Percentiles rank a stretch among this genome's conserved stretches.
Conservation (phyloP, 2,113 vertebrate species). For the Scomber scombrus region DNA sequence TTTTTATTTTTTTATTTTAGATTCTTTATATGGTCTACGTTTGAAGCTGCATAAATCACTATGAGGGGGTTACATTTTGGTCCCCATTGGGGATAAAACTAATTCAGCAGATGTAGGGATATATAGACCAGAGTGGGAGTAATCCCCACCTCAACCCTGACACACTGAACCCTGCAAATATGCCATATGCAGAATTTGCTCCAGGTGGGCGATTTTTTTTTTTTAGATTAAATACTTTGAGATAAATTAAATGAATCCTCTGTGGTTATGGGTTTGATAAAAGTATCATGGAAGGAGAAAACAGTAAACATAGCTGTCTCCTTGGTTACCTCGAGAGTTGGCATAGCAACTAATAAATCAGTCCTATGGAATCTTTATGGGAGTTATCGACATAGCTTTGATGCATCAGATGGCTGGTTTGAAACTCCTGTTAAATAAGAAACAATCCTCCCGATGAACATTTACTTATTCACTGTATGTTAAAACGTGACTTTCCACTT, state of each 20-base stretch:
- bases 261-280: neutral
- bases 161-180: too few relatives aligned
- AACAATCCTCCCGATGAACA: neutral
- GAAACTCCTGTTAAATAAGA: neutral
- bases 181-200: too few relatives aligned
- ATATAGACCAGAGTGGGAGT: too few relatives aligned
- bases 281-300: neutral
- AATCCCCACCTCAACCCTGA: too few relatives aligned
- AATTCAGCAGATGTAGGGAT: too few relatives aligned
- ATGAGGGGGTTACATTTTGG: too few relatives aligned
- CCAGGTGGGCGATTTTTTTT: neutral
- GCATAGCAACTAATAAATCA: conserved; percentile 29
- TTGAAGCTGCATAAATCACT: too few relatives aligned
- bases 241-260: neutral
- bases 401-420: neutral
- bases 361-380: neutral
- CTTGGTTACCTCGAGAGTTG: conserved; percentile 19
- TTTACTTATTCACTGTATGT: neutral
- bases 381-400: neutral
- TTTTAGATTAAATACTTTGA: neutral
- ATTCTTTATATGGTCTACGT: too few relatives aligned
- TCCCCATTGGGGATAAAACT: too few relatives aligned
- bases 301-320: neutral
- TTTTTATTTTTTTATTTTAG: too few relatives aligned
- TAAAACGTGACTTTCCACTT: conserved; percentile 11